Evolutionary conservation across 2,888 invertebrate species (phyloP).

Genomic region (Ligdia adustata): DNA sequence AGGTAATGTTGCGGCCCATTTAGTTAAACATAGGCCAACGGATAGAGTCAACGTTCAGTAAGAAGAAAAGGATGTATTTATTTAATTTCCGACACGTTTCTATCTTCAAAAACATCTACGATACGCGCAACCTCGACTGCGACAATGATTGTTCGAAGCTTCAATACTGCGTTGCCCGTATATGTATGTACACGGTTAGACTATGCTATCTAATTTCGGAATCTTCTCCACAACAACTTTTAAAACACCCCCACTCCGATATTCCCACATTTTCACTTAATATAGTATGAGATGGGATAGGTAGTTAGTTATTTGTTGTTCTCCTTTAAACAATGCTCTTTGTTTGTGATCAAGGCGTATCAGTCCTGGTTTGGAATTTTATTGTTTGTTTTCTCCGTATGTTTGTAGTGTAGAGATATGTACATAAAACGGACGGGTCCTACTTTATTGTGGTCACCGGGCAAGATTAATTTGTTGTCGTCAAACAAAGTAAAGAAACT

Average conservation of each 20-base stretch:
- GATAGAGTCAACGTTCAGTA: too few species aligned
- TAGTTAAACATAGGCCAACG: too few species aligned
- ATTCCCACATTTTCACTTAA: constrained; percentile 21
- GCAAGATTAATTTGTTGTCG: background rate
- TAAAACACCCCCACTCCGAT: constrained; percentile 36
- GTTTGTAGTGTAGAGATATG: constrained; percentile 1
- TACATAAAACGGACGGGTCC: constrained; percentile 3
- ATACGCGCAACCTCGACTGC: too few species aligned
- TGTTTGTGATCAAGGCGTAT: constrained; percentile 23
- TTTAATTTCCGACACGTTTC: too few species aligned
- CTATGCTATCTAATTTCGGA: constrained; percentile 46
- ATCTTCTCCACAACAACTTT: constrained; percentile 38
- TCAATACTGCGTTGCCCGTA: constrained; percentile 3
- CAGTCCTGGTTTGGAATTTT: constrained; percentile 18
- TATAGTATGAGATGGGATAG: constrained; percentile 13
- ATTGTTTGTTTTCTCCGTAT: constrained; percentile 18
- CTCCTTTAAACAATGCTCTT: constrained; percentile 20
- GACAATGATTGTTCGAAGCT: too few species aligned
- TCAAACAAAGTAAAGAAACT: too few species aligned
- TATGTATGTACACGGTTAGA: background rate
- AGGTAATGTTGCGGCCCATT: too few species aligned
- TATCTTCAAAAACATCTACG: too few species aligned
- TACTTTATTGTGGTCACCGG: constrained; percentile 3
- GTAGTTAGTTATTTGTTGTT: constrained; percentile 6
- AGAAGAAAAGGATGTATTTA: too few species aligned